phyloP scores from a whole-genome alignment of 2,113 vertebrate species.

The Zosterops japonicus region DNA sequence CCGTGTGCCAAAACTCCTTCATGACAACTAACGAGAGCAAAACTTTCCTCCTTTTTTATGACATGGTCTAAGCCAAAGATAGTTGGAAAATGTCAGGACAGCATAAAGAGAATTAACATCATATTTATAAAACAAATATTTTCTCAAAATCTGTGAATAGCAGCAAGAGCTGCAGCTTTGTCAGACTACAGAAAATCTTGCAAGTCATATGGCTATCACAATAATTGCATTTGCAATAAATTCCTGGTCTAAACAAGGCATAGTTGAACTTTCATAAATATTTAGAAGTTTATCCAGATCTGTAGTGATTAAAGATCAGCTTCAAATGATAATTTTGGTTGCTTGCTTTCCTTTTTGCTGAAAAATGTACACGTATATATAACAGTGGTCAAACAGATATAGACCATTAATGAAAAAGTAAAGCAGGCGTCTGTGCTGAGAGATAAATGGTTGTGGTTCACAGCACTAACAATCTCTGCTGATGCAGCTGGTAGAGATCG shows the following conservation, averaged over 20 bases:
- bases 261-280: constrained; percentile 11
- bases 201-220: not conserved
- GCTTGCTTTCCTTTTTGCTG: not conserved
- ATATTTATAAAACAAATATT: not conserved
- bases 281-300: constrained; percentile 1
- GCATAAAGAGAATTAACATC: not conserved
- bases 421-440: constrained; percentile 41
- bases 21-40: not conserved
- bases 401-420: constrained; percentile 36
- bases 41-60: not conserved
- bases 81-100: not conserved
- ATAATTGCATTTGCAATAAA: not conserved
- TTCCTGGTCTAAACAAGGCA: not conserved
- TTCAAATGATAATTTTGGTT: not conserved
- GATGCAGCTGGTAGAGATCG: constrained; percentile 65
- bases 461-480: constrained; percentile 64
- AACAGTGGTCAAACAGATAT: constrained; percentile 28
- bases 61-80: not conserved
- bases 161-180: not conserved
- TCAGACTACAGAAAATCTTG: not conserved
- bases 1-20: not conserved
- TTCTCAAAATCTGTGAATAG: not conserved
- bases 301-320: not conserved
- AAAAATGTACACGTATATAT: not conserved
- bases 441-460: constrained; percentile 68